These are phyloP conservation scores for Tragelaphus eurycerus DNA, from an alignment of 2,797 vertebrate species.

Conservation along the genomic window DNA sequence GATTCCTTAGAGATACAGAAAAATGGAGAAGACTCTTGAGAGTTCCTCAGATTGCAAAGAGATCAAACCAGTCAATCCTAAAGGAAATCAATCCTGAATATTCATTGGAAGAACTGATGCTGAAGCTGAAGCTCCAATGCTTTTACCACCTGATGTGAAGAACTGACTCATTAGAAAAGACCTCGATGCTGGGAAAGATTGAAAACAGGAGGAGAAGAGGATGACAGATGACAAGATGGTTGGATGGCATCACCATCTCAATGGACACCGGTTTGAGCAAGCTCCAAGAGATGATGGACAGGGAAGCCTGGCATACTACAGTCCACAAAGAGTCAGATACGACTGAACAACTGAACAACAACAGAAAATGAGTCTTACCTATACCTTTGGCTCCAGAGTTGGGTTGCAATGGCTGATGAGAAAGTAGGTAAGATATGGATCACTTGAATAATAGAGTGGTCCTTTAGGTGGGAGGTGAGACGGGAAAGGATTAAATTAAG, in stretches of 20 bases:
- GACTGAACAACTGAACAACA: background rate
- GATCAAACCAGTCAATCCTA: background rate
- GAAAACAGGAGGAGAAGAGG: background rate
- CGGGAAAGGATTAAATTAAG: background rate
- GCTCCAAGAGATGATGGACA: background rate
- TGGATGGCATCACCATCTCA: background rate
- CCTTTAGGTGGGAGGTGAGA: background rate
- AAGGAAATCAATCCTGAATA: background rate
- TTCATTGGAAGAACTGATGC: background rate
- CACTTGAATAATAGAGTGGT: background rate
- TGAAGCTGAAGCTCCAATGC: background rate
- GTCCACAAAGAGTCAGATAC: background rate
- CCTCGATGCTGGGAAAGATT: background rate
- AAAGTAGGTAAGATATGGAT: background rate
- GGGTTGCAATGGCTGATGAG: background rate
- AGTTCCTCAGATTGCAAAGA: background rate
- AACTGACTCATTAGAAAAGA: background rate
- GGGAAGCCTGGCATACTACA: background rate
- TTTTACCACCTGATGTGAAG: background rate
- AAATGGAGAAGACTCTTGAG: background rate
- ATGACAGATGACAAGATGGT: background rate
- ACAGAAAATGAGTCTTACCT: background rate
- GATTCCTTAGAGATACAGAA: background rate
- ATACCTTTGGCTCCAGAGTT: background rate
- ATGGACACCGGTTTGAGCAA: background rate